Percentiles rank a stretch among this genome's conserved stretches.
phyloP scores from a whole-genome alignment of 2,113 vertebrate species.

The Pseudolaguvia tuberculata region DNA sequence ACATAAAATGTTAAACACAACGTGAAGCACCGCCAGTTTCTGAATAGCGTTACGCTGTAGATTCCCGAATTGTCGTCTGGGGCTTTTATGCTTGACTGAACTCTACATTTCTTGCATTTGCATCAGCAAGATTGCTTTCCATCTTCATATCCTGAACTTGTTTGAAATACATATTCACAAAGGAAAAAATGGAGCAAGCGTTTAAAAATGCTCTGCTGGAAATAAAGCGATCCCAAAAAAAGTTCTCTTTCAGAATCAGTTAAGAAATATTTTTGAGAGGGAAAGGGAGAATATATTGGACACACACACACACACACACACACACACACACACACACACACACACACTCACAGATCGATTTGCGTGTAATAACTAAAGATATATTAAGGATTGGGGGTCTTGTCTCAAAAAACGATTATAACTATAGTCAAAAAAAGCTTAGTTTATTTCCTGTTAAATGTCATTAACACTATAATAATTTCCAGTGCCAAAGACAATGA shows the following conservation, averaged over 20 bases:
- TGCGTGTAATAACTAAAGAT: slow-evolving; percentile 1
- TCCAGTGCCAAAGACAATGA: not conserved
- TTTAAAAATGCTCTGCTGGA: slow-evolving; percentile 14
- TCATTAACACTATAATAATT: slow-evolving; percentile 7
- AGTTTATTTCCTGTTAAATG: slow-evolving; percentile 18
- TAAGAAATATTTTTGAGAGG: slow-evolving; percentile 17
- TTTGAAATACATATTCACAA: slow-evolving; percentile 19
- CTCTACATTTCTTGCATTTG: slow-evolving; percentile 14
- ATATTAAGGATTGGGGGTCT: not conserved
- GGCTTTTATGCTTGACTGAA: slow-evolving; percentile 15
- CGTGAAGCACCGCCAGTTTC: not conserved
- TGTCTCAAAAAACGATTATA: not conserved
- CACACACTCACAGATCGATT: not conserved
- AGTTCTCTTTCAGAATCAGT: not conserved
- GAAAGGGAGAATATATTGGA: not conserved
- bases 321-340: no score
- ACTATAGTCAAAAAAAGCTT: no score
- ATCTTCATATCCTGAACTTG: slow-evolving; percentile 29
- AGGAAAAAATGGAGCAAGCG: slow-evolving; percentile 11
- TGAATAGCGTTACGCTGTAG: slow-evolving; percentile 22
- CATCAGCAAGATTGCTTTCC: slow-evolving; percentile 35
- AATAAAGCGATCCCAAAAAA: slow-evolving; percentile 14
- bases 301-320: not conserved
- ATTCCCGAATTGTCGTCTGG: slow-evolving; percentile 24
- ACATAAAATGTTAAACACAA: slow-evolving; percentile 1